Percentiles rank a stretch among this genome's conserved stretches.
Conservation (phyloP, 2,113 vertebrate genomes). For the Candoia aspera region DNA sequence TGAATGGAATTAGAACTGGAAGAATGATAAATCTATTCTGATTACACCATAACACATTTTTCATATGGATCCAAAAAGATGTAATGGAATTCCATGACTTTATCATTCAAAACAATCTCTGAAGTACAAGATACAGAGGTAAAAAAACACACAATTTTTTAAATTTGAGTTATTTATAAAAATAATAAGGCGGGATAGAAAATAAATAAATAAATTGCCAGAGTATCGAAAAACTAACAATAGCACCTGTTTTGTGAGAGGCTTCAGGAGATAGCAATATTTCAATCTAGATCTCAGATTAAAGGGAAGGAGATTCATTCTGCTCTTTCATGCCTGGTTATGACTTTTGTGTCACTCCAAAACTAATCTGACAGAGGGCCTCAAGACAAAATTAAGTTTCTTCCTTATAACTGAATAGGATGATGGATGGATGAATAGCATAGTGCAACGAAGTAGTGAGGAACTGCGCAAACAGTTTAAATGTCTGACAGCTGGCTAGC, state of each 20-base stretch:
- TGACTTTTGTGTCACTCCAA: constrained; percentile 23
- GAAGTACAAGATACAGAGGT: neutral
- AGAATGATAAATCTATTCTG: neutral
- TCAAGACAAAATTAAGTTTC: constrained; percentile 32
- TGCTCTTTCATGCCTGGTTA: constrained; percentile 6
- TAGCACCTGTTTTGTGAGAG: constrained; percentile 15
- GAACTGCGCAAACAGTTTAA: neutral
- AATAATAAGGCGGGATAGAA: too few species aligned
- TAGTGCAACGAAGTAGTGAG: constrained; percentile 4
- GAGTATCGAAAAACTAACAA: constrained; percentile 20
- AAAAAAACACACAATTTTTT: constrained; percentile 10
- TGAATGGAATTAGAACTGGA: neutral
- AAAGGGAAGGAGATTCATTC: neutral
- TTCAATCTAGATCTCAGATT: neutral
- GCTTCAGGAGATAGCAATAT: constrained; percentile 24
- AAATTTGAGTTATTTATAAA: too few species aligned
- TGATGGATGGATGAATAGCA: constrained; percentile 22
- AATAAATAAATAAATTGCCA: too few species aligned
- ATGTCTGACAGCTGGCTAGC: constrained; percentile 60
- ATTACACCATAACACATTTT: neutral
- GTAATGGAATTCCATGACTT: constrained; percentile 30
- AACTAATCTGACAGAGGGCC: neutral
- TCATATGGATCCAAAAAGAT: neutral
- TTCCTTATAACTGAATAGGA: constrained; percentile 22
- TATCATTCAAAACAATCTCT: constrained; percentile 22